Evolutionary conservation across 2,113 vertebrate genomes (phyloP).

Genomic region (Pagrus major): DNA sequence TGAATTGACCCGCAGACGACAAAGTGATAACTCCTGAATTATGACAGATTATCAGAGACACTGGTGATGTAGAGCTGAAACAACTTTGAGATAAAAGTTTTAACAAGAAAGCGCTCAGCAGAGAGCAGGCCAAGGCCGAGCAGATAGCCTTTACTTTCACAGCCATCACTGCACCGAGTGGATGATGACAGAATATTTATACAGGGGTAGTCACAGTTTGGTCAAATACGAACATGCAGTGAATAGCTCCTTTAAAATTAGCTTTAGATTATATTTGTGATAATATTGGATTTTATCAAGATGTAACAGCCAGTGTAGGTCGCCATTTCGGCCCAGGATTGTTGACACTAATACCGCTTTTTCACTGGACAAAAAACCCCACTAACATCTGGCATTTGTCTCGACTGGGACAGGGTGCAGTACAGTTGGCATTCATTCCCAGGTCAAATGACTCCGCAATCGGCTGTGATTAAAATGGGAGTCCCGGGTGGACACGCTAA

Average conservation of each 20-base stretch:
- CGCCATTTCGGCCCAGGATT: background rate
- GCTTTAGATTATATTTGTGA: background rate
- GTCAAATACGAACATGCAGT: too few species aligned
- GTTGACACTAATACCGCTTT: background rate
- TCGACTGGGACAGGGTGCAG: too few species aligned
- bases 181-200: conserved; percentile 2
- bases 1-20: conserved; percentile 33
- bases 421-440: too few species aligned
- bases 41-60: conserved; percentile 34
- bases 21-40: conserved; percentile 38
- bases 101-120: background rate
- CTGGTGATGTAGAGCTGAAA: conserved; percentile 24
- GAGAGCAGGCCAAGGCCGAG: conserved; percentile 13
- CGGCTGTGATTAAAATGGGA: too few species aligned
- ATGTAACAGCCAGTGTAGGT: background rate
- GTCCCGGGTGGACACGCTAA: too few species aligned
- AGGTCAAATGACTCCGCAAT: too few species aligned
- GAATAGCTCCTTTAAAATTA: too few species aligned
- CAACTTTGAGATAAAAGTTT: conserved; percentile 47
- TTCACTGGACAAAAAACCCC: too few species aligned
- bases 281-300: background rate
- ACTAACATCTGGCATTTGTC: too few species aligned
- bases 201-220: background rate
- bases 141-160: background rate
- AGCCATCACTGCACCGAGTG: background rate